Conservation (phyloP, 1,140 invertebrate species). For the Radopholus similis region DNA sequence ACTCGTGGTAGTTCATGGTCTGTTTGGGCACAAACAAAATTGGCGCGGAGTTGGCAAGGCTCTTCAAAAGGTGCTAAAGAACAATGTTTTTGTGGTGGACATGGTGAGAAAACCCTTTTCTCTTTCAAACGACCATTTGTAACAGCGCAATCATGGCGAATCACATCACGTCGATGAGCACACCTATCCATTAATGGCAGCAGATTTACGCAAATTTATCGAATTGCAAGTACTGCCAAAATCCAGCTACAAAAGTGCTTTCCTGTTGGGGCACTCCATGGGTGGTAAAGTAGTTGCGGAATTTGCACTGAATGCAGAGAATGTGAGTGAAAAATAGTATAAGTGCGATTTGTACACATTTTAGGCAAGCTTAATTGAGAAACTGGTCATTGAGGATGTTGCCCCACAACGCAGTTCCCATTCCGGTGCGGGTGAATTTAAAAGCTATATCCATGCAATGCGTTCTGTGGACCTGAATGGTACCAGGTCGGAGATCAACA, state of each 20-base stretch:
- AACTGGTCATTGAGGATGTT: slow-evolving; percentile 48
- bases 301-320: slow-evolving; percentile 30
- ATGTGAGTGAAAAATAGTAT: not conserved
- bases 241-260: slow-evolving; percentile 22
- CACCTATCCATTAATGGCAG: slow-evolving; percentile 45
- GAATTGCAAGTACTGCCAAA: slow-evolving; percentile 22
- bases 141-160: slow-evolving; percentile 46
- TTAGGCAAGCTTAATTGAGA: slow-evolving; percentile 24
- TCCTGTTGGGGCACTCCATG: slow-evolving; percentile 53
- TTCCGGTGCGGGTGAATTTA: not conserved
- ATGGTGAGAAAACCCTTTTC: slow-evolving; percentile 8
- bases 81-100: slow-evolving; percentile 44
- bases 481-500: slow-evolving; percentile 33
- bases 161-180: slow-evolving; percentile 30
- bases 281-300: slow-evolving; percentile 47
- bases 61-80: slow-evolving; percentile 37
- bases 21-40: slow-evolving; percentile 50
- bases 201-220: slow-evolving; percentile 45
- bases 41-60: slow-evolving; percentile 52
- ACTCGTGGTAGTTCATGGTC: slow-evolving; percentile 35
- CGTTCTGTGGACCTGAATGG: slow-evolving; percentile 38
- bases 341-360: not conserved
- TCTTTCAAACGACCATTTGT: not conserved
- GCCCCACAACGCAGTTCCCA: not conserved
- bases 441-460: slow-evolving; percentile 33